These are phyloP conservation scores for Marcusenius ussheri DNA, from an alignment of 2,113 vertebrate genomes.

Conservation along the genomic window DNA sequence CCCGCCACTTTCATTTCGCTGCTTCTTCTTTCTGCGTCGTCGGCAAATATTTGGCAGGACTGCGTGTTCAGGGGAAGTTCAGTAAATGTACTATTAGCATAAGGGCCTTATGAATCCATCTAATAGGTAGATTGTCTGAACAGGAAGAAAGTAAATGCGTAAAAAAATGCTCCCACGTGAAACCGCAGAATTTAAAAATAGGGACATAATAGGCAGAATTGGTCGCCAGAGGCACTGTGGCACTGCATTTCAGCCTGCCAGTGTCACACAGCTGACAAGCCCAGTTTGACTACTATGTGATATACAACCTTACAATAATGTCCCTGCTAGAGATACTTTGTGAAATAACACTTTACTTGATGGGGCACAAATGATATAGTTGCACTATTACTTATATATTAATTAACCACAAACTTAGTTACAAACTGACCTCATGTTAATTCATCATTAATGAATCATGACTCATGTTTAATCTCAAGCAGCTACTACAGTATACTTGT, in stretches of 20 bases:
- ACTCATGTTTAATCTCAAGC: background rate
- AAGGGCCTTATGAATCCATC: background rate
- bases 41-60: background rate
- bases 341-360: background rate
- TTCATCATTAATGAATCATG: background rate
- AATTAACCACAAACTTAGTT: background rate
- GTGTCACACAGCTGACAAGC: background rate
- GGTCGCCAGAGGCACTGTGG: background rate
- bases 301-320: background rate
- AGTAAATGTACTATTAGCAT: background rate
- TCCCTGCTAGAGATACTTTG: background rate
- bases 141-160: background rate
- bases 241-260: background rate
- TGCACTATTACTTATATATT: background rate
- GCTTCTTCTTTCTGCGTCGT: background rate
- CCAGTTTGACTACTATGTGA: background rate
- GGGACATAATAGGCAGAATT: background rate
- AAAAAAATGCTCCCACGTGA: background rate
- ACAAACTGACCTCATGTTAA: background rate
- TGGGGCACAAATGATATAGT: background rate
- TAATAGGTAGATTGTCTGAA: background rate
- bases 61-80: background rate
- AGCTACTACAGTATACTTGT: background rate
- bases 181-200: background rate
- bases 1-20: background rate